A percentile compares a stretch with the other conserved stretches of the same genome.
phyloP scores from a whole-genome alignment of 2,888 invertebrate genomes.

The Tridacna crocea region DNA sequence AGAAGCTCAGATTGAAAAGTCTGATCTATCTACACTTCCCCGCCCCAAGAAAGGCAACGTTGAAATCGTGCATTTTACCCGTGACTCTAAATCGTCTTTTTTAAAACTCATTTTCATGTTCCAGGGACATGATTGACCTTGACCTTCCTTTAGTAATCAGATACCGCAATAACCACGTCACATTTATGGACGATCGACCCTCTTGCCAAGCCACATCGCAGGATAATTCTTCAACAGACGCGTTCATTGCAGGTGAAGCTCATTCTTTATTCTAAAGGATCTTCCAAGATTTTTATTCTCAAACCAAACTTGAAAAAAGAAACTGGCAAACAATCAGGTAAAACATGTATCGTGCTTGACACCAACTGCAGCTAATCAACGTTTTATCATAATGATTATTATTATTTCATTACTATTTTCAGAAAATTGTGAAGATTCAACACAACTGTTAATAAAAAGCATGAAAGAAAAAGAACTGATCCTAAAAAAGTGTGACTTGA shows the following conservation, averaged over 20 bases:
- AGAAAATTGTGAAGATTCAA: slow-evolving; percentile 15
- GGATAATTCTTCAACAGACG: slow-evolving; percentile 8
- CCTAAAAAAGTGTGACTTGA: slow-evolving; percentile 15
- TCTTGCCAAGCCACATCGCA: neutral
- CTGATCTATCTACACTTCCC: too few relatives aligned
- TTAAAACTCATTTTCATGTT: neutral
- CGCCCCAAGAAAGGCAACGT: too few relatives aligned
- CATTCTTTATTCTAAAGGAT: neutral
- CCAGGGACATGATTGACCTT: neutral
- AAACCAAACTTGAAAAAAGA: too few relatives aligned
- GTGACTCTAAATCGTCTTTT: too few relatives aligned
- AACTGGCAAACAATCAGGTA: too few relatives aligned
- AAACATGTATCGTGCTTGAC: too few relatives aligned
- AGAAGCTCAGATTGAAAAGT: too few relatives aligned
- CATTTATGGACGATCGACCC: slow-evolving; percentile 13
- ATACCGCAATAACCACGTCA: slow-evolving; percentile 17
- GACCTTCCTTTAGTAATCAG: slow-evolving; percentile 18
- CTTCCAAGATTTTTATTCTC: neutral
- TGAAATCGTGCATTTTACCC: too few relatives aligned
- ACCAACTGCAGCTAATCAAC: too few relatives aligned
- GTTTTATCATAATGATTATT: too few relatives aligned
- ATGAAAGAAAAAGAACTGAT: slow-evolving; percentile 12
- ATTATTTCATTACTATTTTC: neutral
- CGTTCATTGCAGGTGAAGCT: slow-evolving; percentile 1
- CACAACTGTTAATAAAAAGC: slow-evolving; percentile 12